A percentile compares a stretch with the other conserved stretches of the same genome.
These are phyloP conservation scores for Falco cherrug DNA, from an alignment of 2,797 vertebrate species.

Conservation along the genomic window DNA sequence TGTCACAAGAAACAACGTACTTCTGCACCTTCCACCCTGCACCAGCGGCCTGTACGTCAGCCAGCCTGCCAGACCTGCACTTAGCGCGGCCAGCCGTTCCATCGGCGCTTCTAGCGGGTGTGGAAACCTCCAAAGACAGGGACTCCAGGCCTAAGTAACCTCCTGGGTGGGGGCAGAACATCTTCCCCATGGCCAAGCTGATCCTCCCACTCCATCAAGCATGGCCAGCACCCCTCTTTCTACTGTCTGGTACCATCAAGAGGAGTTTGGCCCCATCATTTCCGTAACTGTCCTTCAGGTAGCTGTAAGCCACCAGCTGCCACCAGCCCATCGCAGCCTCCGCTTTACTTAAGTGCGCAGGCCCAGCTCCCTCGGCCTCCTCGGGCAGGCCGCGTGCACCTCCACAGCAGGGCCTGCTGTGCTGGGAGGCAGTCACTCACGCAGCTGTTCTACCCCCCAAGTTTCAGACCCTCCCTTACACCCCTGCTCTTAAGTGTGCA, in stretches of 20 bases:
- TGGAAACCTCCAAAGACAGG: not conserved
- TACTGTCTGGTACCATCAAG: not conserved
- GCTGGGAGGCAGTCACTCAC: not conserved
- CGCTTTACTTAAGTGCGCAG: too few relatives aligned
- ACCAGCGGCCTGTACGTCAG: not conserved
- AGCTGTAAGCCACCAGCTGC: not conserved
- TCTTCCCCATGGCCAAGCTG: not conserved
- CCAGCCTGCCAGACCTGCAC: rapidly evolving
- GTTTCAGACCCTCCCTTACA: too few relatives aligned
- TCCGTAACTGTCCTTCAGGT: not conserved
- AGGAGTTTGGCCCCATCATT: not conserved
- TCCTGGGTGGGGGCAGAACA: not conserved
- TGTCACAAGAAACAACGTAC: not conserved
- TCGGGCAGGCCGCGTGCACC: rapidly evolving
- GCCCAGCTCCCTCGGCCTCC: not conserved
- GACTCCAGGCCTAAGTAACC: not conserved
- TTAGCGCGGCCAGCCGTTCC: not conserved
- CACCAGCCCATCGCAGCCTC: not conserved
- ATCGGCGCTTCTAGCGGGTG: not conserved
- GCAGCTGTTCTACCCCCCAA: not conserved
- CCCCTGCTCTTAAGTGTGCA: not conserved
- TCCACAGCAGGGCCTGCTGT: not conserved
- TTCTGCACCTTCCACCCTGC: not conserved
- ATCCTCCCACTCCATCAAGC: not conserved
- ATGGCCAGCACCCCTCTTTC: not conserved